Percentiles rank a stretch among this genome's conserved stretches.
Conservation (phyloP, 2,888 invertebrate species). For the Drosophila meridiana region DNA sequence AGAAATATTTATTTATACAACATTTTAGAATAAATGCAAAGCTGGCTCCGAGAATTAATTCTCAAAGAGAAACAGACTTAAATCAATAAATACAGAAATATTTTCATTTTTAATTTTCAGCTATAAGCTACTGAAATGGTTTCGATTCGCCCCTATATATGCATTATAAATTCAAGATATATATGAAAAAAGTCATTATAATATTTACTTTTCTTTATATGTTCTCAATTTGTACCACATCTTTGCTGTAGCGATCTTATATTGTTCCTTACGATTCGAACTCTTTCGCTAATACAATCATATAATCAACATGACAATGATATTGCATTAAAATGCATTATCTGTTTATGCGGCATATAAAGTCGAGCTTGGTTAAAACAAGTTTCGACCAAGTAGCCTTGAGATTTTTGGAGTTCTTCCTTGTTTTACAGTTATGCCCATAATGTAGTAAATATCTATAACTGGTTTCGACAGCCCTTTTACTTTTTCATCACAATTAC, state of each 20-base stretch:
- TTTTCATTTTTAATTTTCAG: not conserved
- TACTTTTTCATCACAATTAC: slow-evolving; percentile 41
- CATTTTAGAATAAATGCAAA: no score
- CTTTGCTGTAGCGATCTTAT: not conserved
- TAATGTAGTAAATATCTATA: slow-evolving; percentile 6
- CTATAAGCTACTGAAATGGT: not conserved
- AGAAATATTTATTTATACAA: no score
- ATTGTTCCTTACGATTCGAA: not conserved
- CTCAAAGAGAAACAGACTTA: no score
- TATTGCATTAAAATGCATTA: slow-evolving; percentile 19
- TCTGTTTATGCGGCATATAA: slow-evolving; percentile 4
- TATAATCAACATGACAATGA: not conserved
- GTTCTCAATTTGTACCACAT: not conserved
- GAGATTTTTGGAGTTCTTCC: slow-evolving; percentile 42
- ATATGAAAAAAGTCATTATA: not conserved
- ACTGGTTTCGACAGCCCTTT: slow-evolving; percentile 46
- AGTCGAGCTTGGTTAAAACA: slow-evolving; percentile 25
- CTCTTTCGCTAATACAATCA: not conserved
- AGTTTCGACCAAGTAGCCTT: slow-evolving; percentile 36
- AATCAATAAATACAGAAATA: no score
- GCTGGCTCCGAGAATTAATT: no score
- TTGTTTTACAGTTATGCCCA: slow-evolving; percentile 45
- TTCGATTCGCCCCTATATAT: no score
- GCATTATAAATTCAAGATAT: not conserved
- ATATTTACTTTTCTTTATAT: not conserved